Evolutionary conservation across 2,888 invertebrate species (phyloP).

Genomic region (Drosophila rellima): DNA sequence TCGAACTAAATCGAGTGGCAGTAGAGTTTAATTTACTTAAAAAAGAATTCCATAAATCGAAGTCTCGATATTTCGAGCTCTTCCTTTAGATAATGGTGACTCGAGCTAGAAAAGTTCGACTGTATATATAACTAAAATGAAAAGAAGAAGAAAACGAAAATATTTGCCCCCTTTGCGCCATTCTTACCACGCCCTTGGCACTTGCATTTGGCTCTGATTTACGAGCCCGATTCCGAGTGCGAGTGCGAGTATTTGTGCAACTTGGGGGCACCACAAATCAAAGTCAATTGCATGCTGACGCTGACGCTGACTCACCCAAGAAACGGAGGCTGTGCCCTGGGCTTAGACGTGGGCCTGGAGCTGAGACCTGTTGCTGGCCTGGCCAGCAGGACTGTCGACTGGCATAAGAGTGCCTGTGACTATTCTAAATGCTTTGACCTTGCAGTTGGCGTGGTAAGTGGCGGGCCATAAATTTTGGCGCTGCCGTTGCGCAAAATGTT

Average conservation of each 20-base stretch:
- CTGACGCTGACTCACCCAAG: constrained; percentile 60
- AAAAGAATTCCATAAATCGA: no score
- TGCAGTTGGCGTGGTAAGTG: constrained; percentile 66
- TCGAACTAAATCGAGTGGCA: no score
- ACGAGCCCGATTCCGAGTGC: constrained; percentile 20
- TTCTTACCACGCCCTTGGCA: constrained; percentile 67
- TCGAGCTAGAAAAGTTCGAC: no score
- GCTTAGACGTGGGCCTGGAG: constrained; percentile 25
- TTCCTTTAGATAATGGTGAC: no score
- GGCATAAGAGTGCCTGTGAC: not conserved
- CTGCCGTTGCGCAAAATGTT: constrained; percentile 64
- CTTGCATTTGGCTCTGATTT: constrained; percentile 69
- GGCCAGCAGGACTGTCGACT: constrained; percentile 42
- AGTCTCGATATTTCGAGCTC: no score
- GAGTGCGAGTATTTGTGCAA: constrained; percentile 35
- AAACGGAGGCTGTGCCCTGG: constrained; percentile 22
- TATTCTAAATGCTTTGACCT: constrained; percentile 74
- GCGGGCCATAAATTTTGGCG: constrained; percentile 72
- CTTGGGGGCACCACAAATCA: constrained; percentile 70
- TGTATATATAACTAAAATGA: no score
- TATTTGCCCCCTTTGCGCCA: constrained; percentile 21
- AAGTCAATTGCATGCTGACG: constrained; percentile 57
- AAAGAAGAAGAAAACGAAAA: no score
- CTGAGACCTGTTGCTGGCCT: constrained; percentile 31
- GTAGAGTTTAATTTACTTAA: no score